Evolutionary conservation across 2,797 vertebrate species (phyloP).

Genomic region (Crypturellus tataupa): DNA sequence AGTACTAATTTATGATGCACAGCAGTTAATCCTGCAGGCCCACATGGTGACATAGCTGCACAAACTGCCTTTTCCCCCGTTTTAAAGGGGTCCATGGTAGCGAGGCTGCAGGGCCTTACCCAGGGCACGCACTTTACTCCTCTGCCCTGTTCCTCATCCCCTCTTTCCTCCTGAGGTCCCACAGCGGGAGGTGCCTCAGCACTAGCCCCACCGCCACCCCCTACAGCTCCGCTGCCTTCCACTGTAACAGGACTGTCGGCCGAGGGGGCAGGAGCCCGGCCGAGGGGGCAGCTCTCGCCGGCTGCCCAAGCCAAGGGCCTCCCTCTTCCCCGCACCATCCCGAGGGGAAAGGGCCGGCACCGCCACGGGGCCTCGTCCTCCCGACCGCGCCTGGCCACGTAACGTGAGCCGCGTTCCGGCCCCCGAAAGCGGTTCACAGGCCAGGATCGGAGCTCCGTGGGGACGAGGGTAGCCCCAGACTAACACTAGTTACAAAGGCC

Average conservation of each 20-base stretch:
- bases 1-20: neutral
- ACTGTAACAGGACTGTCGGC: too few relatives aligned
- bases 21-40: neutral
- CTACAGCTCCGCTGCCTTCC: neutral
- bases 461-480: neutral
- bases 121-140: too few relatives aligned
- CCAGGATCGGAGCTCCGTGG: neutral
- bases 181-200: neutral
- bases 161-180: neutral
- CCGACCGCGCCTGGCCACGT: neutral
- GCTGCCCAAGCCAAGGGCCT: neutral
- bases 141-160: neutral
- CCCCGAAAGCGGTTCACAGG: neutral
- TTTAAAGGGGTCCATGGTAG: neutral
- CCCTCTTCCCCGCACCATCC: neutral
- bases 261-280: too few relatives aligned
- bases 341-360: neutral
- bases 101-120: fast-evolving
- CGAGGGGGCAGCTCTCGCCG: neutral
- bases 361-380: neutral
- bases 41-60: neutral
- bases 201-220: fast-evolving
- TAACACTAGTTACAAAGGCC: neutral
- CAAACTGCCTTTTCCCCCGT: neutral
- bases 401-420: neutral